Base-by-base conservation (phyloP, 2,797 vertebrate species). In the Scyliorhinus canicula region DNA sequence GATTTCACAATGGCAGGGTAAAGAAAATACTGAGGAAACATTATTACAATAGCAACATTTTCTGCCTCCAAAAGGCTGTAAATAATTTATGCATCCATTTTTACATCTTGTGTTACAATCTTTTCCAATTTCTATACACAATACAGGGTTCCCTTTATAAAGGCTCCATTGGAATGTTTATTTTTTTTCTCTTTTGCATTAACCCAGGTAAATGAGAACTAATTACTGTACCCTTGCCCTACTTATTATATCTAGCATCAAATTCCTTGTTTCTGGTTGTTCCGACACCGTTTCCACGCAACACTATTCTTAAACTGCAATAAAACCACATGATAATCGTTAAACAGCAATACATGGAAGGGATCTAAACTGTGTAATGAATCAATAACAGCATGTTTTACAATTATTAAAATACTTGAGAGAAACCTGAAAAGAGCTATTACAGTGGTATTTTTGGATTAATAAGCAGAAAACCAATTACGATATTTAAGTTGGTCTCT, bases 11-110 rank as follows among this genome's bases (percentile, higher is more conserved):
- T 74, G 67, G 67, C 67, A 94, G 67, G 93, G 67, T 71, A 31
- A 94, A 74, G 65, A 93, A 71, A 93, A 94, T 94, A 94, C 93
- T 94, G 67, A 69, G 50, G 93, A 50, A 74, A 35, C 44, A 71
- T 94, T 93, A 94, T 65, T 74, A 74, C 67, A 94, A 74, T 12
- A 91, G 88, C 60, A 74, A 94, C 50, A 31, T 21, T 91, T 91
- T 91, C 88, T 94, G 67, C 67, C 47, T 52, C 31, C 24, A 12
- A 74, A 94, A 74, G 47, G 93, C 93, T 94, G 93, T 50, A 94
- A 74, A 93, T 93, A 93, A 69, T 93, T 93, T 94, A 71, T 91
- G 86, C 86, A 90, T 60, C 86, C 55, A 90, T 60, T 60, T 90
- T 90, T 90, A 91, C 88, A 91, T 91, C n/a, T 40, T 65, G 60